Conservation (phyloP, 2,113 vertebrate species). For the Odobenus rosmarus region DNA sequence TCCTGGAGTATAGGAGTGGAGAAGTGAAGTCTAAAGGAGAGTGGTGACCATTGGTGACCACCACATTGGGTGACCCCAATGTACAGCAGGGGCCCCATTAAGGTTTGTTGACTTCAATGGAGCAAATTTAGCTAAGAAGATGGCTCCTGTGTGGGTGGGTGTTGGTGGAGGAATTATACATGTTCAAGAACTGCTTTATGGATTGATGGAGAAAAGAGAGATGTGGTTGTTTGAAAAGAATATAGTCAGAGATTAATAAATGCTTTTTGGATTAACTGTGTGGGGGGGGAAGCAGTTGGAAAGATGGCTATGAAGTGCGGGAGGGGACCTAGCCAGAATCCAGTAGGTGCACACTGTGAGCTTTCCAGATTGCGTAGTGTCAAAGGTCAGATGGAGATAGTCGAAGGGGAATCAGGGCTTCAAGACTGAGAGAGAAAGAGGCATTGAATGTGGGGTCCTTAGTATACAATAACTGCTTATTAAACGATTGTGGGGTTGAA, state of each 20-base stretch:
- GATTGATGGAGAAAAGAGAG: slow-evolving; percentile 38
- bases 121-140: slow-evolving; percentile 59
- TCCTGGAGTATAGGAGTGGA: not conserved
- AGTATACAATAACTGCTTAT: slow-evolving; percentile 31
- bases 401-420: not conserved
- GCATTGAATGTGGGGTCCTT: not conserved
- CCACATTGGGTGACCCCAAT: too few relatives aligned
- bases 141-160: slow-evolving; percentile 11
- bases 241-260: slow-evolving; percentile 33
- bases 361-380: not conserved
- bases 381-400: not conserved
- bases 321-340: not conserved
- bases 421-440: not conserved
- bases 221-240: slow-evolving; percentile 33
- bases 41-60: too few relatives aligned
- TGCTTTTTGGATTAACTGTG: slow-evolving; percentile 27
- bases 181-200: slow-evolving; percentile 38
- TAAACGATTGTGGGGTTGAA: slow-evolving; percentile 8
- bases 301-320: not conserved
- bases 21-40: not conserved
- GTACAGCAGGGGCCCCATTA: slow-evolving; percentile 29
- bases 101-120: slow-evolving; percentile 39
- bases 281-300: not conserved
- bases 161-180: slow-evolving; percentile 16
- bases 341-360: not conserved